phyloP scores from a whole-genome alignment of 1,140 invertebrate species.

The Drosophila kurseongensis region DNA sequence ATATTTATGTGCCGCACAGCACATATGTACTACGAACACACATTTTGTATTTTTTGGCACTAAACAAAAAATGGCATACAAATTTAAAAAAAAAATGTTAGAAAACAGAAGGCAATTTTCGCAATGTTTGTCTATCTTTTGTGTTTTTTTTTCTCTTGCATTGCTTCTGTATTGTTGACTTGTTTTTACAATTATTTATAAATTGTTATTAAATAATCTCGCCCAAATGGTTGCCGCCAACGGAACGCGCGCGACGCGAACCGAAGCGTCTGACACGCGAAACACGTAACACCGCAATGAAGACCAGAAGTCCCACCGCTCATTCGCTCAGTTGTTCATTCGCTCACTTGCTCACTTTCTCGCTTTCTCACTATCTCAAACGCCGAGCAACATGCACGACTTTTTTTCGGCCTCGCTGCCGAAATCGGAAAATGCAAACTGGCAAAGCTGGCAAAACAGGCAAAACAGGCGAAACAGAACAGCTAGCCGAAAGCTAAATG shows the following conservation, averaged over 20 bases:
- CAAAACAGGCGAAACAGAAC: constrained; percentile 20
- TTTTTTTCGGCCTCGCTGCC: constrained; percentile 51
- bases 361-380: constrained; percentile 30
- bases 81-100: constrained; percentile 25
- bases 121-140: constrained; percentile 8
- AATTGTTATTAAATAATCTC: constrained; percentile 49
- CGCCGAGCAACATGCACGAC: constrained; percentile 35
- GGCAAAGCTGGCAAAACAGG: constrained; percentile 39
- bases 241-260: constrained; percentile 67
- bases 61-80: constrained; percentile 23
- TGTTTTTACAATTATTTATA: constrained; percentile 46
- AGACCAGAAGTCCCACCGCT: constrained; percentile 54
- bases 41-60: constrained; percentile 33
- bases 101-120: constrained; percentile 10
- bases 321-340: constrained; percentile 17
- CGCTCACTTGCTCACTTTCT: constrained; percentile 12
- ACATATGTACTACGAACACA: constrained; percentile 4
- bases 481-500: constrained; percentile 9
- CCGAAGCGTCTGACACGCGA: constrained; percentile 81
- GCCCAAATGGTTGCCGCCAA: constrained; percentile 57
- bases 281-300: constrained; percentile 85
- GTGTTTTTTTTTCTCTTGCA: constrained; percentile 4
- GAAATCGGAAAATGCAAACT: constrained; percentile 57
- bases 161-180: constrained; percentile 8
- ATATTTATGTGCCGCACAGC: constrained; percentile 39